phyloP scores from a whole-genome alignment of 2,113 vertebrate genomes.

The Carassius carassius region DNA sequence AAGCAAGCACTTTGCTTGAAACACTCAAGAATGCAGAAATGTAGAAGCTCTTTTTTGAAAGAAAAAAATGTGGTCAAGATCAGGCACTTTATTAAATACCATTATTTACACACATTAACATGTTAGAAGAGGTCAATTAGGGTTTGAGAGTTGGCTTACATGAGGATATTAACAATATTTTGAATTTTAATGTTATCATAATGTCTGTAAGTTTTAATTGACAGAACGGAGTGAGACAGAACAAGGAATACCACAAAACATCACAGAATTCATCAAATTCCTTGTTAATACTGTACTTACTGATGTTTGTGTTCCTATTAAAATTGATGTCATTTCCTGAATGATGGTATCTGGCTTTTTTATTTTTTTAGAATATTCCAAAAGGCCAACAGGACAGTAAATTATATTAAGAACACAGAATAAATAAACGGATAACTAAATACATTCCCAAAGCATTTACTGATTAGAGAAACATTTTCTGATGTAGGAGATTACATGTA shows the following conservation, averaged over 20 bases:
- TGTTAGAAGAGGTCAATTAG: not conserved
- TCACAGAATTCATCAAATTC: not conserved
- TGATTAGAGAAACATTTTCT: not conserved
- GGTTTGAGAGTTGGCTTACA: not conserved
- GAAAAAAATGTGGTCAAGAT: not conserved
- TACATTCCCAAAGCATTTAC: not conserved
- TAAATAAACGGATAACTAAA: not conserved
- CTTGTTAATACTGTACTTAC: not conserved
- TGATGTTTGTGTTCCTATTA: not conserved
- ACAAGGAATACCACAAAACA: not conserved
- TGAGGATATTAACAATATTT: not conserved
- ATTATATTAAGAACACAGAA: not conserved
- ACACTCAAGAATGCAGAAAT: constrained; percentile 45
- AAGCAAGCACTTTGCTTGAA: not conserved
- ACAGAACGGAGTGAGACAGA: not conserved
- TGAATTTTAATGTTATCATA: not conserved
- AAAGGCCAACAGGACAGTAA: not conserved
- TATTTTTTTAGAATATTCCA: not conserved
- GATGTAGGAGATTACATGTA: too few relatives aligned
- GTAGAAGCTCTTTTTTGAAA: constrained; percentile 47
- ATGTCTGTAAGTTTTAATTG: not conserved
- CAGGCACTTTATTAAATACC: not conserved
- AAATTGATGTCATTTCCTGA: not conserved
- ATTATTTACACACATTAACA: not conserved
- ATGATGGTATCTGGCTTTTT: not conserved